Conservation (phyloP, 1,140 invertebrate genomes). For the Mya arenaria region DNA sequence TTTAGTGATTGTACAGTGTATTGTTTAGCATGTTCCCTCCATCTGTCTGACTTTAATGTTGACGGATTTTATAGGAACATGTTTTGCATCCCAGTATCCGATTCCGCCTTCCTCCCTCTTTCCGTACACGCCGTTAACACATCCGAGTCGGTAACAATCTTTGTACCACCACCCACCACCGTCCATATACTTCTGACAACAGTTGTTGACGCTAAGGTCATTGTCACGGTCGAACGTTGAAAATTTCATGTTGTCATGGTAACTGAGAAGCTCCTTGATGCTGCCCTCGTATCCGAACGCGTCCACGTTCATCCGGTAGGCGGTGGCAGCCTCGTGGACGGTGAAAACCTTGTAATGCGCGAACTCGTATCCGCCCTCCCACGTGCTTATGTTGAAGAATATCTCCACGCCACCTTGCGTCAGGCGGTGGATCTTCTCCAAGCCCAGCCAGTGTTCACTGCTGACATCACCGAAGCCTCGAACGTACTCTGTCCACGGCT, state of each 20-base stretch:
- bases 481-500: conserved; percentile 28
- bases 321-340: neutral
- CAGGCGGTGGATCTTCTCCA: conserved; percentile 40
- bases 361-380: neutral
- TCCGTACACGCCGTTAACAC: conserved; percentile 24
- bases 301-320: conserved; percentile 28
- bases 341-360: conserved; percentile 35
- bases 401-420: conserved; percentile 26
- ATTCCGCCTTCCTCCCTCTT: conserved; percentile 15
- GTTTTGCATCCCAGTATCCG: neutral
- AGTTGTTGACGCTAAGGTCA: neutral
- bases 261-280: conserved; percentile 7
- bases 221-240: conserved; percentile 36
- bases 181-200: neutral
- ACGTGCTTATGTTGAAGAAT: neutral
- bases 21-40: conserved; percentile 14
- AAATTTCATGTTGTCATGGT: conserved; percentile 34
- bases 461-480: conserved; percentile 15
- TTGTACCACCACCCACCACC: conserved; percentile 45
- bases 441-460: conserved; percentile 28
- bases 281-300: conserved; percentile 19
- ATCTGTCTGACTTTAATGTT: conserved; percentile 1
- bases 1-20: too few species aligned
- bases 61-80: neutral
- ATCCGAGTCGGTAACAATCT: conserved; percentile 22